Evolutionary conservation across 2,888 invertebrate species (phyloP).

Genomic region (Autographa gamma): DNA sequence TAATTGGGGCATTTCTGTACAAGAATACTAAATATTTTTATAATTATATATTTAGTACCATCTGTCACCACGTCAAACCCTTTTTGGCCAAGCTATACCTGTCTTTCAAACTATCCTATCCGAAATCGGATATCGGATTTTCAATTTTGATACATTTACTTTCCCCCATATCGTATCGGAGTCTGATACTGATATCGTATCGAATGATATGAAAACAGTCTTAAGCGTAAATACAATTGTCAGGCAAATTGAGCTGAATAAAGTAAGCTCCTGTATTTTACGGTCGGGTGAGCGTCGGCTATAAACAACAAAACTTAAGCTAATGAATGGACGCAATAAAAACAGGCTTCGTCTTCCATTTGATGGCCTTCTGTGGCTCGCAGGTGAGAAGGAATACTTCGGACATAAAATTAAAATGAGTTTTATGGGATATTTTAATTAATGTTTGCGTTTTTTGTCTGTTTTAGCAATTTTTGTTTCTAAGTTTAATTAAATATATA

Average conservation of each 20-base stretch:
- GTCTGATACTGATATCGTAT: too few relatives aligned
- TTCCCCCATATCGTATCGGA: too few relatives aligned
- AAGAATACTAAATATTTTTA: too few relatives aligned
- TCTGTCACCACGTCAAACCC: too few relatives aligned
- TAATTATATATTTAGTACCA: too few relatives aligned
- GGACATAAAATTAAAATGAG: constrained; percentile 43
- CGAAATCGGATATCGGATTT: too few relatives aligned
- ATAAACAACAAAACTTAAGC: constrained; percentile 58
- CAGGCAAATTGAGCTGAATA: constrained; percentile 57
- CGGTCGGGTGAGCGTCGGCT: constrained; percentile 17
- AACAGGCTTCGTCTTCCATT: constrained; percentile 63
- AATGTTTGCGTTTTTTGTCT: not conserved
- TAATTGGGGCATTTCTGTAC: too few relatives aligned
- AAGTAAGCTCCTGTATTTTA: constrained; percentile 51
- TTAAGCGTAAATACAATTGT: constrained; percentile 53
- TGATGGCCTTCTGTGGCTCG: constrained; percentile 57
- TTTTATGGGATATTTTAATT: constrained; percentile 33
- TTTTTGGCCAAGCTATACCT: too few relatives aligned
- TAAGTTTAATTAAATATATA: too few relatives aligned
- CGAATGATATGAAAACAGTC: too few relatives aligned
- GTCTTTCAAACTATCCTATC: too few relatives aligned
- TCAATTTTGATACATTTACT: too few relatives aligned
- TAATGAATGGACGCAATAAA: constrained; percentile 68
- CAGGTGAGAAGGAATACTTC: constrained; percentile 64
- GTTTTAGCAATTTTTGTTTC: not conserved